phyloP scores from a whole-genome alignment of 1,140 invertebrate genomes.

The Battus philenor region DNA sequence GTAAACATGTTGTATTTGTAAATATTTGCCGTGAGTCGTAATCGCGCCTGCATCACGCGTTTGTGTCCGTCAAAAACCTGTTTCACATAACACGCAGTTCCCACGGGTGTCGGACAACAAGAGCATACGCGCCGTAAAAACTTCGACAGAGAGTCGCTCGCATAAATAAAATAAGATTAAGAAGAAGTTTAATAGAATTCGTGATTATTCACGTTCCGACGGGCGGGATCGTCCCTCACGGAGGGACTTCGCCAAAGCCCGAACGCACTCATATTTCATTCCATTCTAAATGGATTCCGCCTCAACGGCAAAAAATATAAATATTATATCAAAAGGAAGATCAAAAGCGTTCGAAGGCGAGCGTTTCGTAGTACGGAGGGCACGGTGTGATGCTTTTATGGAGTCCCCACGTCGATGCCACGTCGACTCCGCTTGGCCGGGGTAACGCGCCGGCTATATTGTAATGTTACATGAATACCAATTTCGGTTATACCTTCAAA shows the following conservation, averaged over 20 bases:
- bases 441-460: conserved; percentile 38
- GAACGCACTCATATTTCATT: conserved; percentile 42
- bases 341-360: conserved; percentile 48
- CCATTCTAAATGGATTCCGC: conserved; percentile 45
- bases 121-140: conserved; percentile 23
- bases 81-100: not conserved
- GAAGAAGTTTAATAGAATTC: conserved; percentile 31
- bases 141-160: conserved; percentile 21
- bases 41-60: not conserved
- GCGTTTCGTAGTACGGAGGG: not conserved
- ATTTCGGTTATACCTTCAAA: conserved; percentile 45
- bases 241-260: conserved; percentile 18
- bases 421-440: conserved; percentile 19
- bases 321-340: conserved; percentile 59
- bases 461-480: conserved; percentile 52
- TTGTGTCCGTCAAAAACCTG: not conserved
- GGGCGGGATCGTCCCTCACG: conserved; percentile 8
- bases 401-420: conserved; percentile 25
- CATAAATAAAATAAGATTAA: conserved; percentile 35
- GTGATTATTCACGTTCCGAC: conserved; percentile 36
- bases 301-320: conserved; percentile 49
- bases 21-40: conserved; percentile 3
- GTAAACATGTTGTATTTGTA: not conserved
- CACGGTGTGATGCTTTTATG: conserved; percentile 18
- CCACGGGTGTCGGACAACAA: conserved; percentile 3